Conservation (phyloP, 1,140 invertebrate genomes). For the Drosophila virilis region DNA sequence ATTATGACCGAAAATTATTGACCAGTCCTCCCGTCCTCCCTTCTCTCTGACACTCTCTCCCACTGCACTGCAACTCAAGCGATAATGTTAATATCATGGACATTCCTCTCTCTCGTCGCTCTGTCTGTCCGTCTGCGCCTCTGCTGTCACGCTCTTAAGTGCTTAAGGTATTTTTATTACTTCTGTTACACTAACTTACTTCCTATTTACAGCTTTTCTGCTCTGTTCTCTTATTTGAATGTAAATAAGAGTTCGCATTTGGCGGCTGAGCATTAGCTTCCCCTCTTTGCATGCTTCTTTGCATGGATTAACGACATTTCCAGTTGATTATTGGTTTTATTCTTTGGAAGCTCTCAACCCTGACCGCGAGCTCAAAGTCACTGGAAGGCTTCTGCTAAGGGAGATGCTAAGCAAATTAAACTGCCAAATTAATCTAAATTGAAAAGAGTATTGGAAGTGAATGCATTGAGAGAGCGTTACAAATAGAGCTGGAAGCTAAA, state of each 20-base stretch:
- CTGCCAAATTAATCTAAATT: not conserved
- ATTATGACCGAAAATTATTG: constrained; percentile 78
- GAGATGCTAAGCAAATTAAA: not conserved
- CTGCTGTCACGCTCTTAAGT: constrained; percentile 34
- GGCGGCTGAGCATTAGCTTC: not conserved
- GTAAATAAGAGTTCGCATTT: constrained; percentile 28
- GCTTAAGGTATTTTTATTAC: constrained; percentile 73
- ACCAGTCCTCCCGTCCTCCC: constrained; percentile 42
- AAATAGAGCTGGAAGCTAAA: not conserved
- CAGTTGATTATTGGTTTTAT: constrained; percentile 32
- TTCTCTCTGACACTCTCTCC: not conserved
- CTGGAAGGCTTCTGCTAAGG: not conserved
- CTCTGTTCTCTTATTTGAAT: constrained; percentile 23
- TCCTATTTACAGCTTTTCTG: constrained; percentile 59
- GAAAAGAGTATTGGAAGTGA: not conserved
- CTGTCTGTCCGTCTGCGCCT: constrained; percentile 22
- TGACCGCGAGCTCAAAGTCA: constrained; percentile 7
- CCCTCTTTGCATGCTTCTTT: not conserved
- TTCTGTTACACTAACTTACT: constrained; percentile 81
- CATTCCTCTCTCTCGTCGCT: constrained; percentile 32
- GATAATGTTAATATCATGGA: constrained; percentile 67
- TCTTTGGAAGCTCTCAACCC: constrained; percentile 26
- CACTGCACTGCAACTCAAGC: constrained; percentile 18
- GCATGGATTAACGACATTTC: constrained; percentile 20
- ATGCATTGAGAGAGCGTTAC: constrained; percentile 3